These are phyloP conservation scores for Thinocorus orbignyianus DNA, from an alignment of 2,113 vertebrate species.

Conservation along the genomic window DNA sequence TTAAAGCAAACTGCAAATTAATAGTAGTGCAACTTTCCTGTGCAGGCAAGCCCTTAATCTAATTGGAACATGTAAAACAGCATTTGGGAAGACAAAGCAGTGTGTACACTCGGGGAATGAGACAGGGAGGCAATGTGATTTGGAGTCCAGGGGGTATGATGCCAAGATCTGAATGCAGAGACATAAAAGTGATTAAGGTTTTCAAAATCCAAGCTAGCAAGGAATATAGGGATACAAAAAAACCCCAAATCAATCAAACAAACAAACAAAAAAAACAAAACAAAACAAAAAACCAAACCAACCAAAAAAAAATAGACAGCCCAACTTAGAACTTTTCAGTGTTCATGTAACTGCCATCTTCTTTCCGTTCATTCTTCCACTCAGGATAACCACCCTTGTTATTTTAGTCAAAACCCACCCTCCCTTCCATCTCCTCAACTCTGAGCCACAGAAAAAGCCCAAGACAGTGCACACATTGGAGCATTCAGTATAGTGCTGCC, in stretches of 20 bases:
- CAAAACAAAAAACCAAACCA: background rate
- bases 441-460: background rate
- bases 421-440: background rate
- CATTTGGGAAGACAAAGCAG: constrained; percentile 2
- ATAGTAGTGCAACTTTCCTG: constrained; percentile 40
- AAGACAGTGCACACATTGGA: background rate
- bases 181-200: background rate
- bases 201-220: background rate
- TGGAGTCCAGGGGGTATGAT: background rate
- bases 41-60: constrained; percentile 59
- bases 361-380: background rate
- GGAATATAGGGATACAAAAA: background rate
- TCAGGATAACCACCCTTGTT: accelerated
- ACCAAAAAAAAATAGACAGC: no score
- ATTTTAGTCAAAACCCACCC: background rate
- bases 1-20: constrained; percentile 50
- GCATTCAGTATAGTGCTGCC: background rate
- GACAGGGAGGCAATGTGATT: background rate
- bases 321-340: background rate
- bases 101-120: background rate
- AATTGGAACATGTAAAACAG: constrained; percentile 39
- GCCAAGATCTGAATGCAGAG: background rate
- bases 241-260: no score
- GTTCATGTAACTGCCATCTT: background rate
- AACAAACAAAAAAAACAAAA: background rate